Conservation (phyloP, 2,888 invertebrate species). For the Onthophagus sagittarius region DNA sequence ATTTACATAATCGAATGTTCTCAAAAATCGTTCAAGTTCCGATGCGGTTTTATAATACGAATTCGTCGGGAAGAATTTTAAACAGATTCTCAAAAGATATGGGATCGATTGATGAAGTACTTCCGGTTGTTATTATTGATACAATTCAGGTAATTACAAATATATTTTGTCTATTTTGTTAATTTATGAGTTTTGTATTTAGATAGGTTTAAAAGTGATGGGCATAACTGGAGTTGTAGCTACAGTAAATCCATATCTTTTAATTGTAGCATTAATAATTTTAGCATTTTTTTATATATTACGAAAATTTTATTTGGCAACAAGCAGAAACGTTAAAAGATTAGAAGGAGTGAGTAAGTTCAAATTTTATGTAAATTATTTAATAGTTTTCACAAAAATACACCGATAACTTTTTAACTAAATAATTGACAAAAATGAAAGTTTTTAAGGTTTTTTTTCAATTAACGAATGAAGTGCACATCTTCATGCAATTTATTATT, state of each 20-base stretch:
- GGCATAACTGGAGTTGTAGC: constrained; percentile 25
- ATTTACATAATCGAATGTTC: constrained; percentile 55
- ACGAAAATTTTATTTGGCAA: constrained; percentile 62
- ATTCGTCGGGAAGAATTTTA: constrained; percentile 61
- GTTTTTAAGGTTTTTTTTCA: background rate
- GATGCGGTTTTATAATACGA: constrained; percentile 67
- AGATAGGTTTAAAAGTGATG: constrained; percentile 25
- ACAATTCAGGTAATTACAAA: constrained; percentile 19
- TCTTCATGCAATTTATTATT: too few species aligned
- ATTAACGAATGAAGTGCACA: too few species aligned
- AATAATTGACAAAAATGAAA: background rate
- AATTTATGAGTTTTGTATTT: background rate
- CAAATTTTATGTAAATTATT: background rate
- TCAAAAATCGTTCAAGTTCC: constrained; percentile 59
- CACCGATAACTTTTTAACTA: background rate
- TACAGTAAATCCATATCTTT: constrained; percentile 57
- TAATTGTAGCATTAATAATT: constrained; percentile 61
- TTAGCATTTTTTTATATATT: constrained; percentile 60
- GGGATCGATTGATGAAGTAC: constrained; percentile 55
- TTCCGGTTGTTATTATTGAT: constrained; percentile 41
- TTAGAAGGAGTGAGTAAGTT: constrained; percentile 57
- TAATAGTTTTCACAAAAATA: background rate
- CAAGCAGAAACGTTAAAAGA: constrained; percentile 69
- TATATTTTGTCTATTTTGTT: background rate
- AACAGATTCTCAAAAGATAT: constrained; percentile 73